Conservation (phyloP, 2,888 invertebrate genomes). For the Macaria liturata region DNA sequence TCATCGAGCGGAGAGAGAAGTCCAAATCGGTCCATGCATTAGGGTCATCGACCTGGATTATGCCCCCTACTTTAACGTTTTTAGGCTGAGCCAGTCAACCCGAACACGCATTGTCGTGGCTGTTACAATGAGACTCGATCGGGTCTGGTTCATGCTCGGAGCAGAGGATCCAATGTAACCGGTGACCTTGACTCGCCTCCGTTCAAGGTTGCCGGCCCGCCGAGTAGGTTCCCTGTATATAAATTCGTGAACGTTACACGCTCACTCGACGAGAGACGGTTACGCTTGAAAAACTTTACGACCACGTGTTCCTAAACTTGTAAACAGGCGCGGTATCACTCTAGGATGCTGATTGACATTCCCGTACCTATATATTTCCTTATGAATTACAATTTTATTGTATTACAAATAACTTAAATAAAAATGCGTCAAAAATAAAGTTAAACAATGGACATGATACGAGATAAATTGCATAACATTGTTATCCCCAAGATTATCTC, state of each 20-base stretch:
- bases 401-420: too few species aligned
- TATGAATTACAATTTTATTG: too few species aligned
- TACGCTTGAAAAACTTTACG: constrained; percentile 37
- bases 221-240: constrained; percentile 38
- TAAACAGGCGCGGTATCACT: constrained; percentile 20
- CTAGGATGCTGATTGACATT: neutral
- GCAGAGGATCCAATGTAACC: constrained; percentile 50
- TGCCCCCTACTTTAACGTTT: constrained; percentile 54
- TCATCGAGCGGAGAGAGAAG: constrained; percentile 49
- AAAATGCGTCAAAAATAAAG: too few species aligned
- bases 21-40: constrained; percentile 68
- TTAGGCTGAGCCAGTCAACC: constrained; percentile 64
- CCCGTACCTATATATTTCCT: neutral
- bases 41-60: constrained; percentile 67
- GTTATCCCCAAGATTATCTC: too few species aligned
- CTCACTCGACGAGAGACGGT: constrained; percentile 34
- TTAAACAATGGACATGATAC: too few species aligned
- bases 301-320: constrained; percentile 35
- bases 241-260: constrained; percentile 42
- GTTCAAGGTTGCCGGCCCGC: constrained; percentile 62
- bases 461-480: too few species aligned
- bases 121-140: constrained; percentile 65
- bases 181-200: constrained; percentile 68
- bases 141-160: constrained; percentile 43
- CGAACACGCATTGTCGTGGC: constrained; percentile 64